Evolutionary conservation across 2,888 invertebrate species (phyloP).

Genomic region (Tenthredo amoena): DNA sequence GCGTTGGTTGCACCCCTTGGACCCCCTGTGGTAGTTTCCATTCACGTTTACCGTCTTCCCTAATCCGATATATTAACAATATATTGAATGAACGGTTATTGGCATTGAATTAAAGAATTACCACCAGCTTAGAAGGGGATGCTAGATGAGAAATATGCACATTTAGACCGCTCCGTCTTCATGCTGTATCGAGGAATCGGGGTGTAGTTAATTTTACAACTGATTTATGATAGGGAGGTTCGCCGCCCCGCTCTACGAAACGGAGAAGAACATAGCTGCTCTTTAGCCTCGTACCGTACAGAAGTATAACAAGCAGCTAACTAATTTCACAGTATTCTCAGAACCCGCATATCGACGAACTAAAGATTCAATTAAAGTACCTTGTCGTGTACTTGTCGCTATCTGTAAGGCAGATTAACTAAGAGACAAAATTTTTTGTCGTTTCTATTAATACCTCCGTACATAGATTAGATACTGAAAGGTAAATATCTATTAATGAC

Average conservation of each 20-base stretch:
- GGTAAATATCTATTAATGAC: background rate
- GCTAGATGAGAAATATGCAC: background rate
- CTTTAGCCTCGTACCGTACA: background rate
- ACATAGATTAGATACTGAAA: background rate
- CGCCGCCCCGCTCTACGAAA: background rate
- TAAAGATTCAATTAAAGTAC: conserved; percentile 4
- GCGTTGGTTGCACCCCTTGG: background rate
- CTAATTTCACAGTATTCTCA: background rate
- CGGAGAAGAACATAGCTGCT: background rate
- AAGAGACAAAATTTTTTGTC: background rate
- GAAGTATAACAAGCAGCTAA: background rate
- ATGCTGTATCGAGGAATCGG: background rate
- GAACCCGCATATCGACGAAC: background rate
- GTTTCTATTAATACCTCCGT: conserved; percentile 1
- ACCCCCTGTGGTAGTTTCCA: conserved; percentile 15
- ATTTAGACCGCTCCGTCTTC: background rate
- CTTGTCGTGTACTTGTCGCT: background rate
- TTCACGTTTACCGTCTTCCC: background rate
- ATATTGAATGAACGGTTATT: conserved; percentile 24
- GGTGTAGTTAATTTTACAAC: background rate
- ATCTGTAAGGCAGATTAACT: conserved; percentile 16
- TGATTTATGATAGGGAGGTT: conserved; percentile 10
- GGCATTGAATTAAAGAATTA: conserved; percentile 43
- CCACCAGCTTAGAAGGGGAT: conserved; percentile 31
- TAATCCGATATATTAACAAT: conserved; percentile 23